phyloP scores from a whole-genome alignment of 2,797 vertebrate species.

The Steatocranus sp. region DNA sequence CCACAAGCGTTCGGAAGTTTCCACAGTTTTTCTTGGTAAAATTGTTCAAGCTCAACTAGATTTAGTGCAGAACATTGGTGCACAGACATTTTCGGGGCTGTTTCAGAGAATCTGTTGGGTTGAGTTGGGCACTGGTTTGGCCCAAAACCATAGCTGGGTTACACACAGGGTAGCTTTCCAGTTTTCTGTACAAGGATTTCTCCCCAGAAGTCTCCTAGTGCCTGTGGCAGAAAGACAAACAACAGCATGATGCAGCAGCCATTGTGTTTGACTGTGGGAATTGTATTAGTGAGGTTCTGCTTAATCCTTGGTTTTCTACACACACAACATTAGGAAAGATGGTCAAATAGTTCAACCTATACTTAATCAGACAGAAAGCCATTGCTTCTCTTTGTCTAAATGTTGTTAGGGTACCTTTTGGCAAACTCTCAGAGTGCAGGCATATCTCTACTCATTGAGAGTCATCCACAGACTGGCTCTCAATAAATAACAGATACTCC shows the following conservation, averaged over 20 bases:
- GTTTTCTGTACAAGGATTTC: neutral
- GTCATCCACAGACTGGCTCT: neutral
- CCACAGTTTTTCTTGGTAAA: neutral
- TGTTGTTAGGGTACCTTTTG: neutral
- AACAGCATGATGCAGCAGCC: neutral
- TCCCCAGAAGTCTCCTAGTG: neutral
- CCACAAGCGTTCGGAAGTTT: fast-evolving
- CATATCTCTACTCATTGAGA: neutral
- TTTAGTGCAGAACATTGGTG: neutral
- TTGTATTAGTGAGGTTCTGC: neutral
- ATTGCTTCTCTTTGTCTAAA: neutral
- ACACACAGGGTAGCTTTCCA: neutral
- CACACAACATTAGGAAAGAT: neutral
- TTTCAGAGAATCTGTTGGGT: neutral
- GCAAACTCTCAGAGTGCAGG: neutral
- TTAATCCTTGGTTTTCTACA: neutral
- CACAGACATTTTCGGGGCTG: fast-evolving
- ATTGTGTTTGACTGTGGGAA: neutral
- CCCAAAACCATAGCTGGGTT: neutral
- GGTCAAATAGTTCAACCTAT: neutral
- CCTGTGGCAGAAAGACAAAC: neutral
- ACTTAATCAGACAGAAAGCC: neutral
- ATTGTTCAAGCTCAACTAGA: neutral
- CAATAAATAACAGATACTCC: neutral
- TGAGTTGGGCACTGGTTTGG: neutral